These are phyloP conservation scores for Tragelaphus eurycerus DNA, from an alignment of 2,797 vertebrate genomes.

Conservation along the genomic window DNA sequence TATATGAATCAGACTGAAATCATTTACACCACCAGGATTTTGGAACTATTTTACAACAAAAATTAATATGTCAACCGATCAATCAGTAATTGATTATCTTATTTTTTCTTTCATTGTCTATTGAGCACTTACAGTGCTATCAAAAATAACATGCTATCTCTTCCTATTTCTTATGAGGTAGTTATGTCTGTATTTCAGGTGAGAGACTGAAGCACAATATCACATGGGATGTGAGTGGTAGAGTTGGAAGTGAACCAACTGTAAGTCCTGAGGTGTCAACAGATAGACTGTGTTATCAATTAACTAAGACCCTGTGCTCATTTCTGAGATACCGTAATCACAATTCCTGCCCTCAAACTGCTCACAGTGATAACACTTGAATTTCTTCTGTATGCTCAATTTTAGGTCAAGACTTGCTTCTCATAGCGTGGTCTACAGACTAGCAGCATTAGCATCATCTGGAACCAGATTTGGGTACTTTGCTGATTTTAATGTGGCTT, in stretches of 20 bases:
- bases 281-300: not conserved
- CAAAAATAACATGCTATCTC: not conserved
- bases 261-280: not conserved
- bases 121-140: not conserved
- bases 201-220: not conserved
- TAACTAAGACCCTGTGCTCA: not conserved
- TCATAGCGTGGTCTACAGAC: not conserved
- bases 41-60: not conserved
- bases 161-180: not conserved
- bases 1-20: conserved; percentile 4
- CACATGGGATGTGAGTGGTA: not conserved
- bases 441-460: not conserved
- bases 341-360: not conserved
- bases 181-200: not conserved
- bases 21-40: not conserved
- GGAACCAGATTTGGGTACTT: not conserved
- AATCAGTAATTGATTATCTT: not conserved
- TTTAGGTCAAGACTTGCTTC: not conserved
- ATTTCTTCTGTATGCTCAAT: not conserved
- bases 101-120: not conserved
- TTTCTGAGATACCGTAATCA: not conserved
- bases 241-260: not conserved
- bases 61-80: not conserved
- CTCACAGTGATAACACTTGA: not conserved
- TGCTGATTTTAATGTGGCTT: not conserved